phyloP scores from a whole-genome alignment of 2,797 vertebrate species.

The Halcyon badia region DNA sequence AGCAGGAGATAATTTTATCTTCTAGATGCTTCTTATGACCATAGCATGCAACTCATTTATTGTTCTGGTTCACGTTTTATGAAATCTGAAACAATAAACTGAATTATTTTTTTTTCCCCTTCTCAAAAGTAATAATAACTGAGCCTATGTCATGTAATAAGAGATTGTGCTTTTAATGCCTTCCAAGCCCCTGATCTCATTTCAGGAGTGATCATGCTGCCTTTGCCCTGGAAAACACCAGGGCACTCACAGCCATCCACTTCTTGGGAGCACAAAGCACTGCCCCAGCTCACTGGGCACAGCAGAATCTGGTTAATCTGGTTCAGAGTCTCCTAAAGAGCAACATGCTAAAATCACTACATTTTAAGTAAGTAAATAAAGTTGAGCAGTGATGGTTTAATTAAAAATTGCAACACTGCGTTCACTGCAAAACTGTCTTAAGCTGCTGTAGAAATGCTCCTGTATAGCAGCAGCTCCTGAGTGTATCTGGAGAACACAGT shows the following conservation, averaged over 20 bases:
- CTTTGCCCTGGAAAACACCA: not conserved
- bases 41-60: not conserved
- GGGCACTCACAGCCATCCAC: accelerated
- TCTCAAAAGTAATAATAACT: not conserved
- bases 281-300: not conserved
- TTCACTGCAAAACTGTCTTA: not conserved
- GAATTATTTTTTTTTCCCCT: accelerated
- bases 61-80: not conserved
- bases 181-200: not conserved
- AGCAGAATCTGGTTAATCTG: not conserved
- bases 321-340: not conserved
- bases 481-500: constrained; percentile 2
- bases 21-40: not conserved
- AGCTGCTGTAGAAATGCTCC: not conserved
- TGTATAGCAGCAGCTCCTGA: not conserved
- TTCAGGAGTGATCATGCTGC: not conserved
- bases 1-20: not conserved
- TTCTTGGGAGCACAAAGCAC: not conserved
- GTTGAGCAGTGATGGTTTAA: not conserved
- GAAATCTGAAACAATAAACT: not conserved
- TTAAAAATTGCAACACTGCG: not conserved
- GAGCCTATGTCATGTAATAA: not conserved
- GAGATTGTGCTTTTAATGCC: not conserved
- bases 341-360: not conserved
- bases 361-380: not conserved